phyloP scores from a whole-genome alignment of 2,888 invertebrate genomes.

The Chrysolina oricalcia region DNA sequence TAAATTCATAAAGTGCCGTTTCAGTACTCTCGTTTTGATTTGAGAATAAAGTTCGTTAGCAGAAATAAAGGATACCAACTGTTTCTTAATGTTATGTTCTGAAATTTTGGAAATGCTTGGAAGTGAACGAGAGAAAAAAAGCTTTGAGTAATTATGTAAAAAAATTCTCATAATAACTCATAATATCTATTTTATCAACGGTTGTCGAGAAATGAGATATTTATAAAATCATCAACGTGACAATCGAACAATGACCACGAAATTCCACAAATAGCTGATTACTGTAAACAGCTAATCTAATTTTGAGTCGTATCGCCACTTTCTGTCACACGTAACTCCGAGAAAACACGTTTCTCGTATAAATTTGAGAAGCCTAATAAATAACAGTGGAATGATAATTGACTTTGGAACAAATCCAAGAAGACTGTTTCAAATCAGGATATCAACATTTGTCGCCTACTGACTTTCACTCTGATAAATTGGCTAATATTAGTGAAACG shows the following conservation, averaged over 20 bases:
- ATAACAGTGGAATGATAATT: constrained; percentile 3
- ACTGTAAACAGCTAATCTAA: background rate
- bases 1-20: too few relatives aligned
- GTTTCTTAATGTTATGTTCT: too few relatives aligned
- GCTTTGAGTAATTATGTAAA: too few relatives aligned
- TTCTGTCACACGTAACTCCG: background rate
- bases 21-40: too few relatives aligned
- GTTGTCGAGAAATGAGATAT: too few relatives aligned
- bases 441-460: constrained; percentile 4
- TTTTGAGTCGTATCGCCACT: background rate
- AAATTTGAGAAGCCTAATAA: background rate
- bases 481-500: background rate
- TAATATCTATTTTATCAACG: too few relatives aligned
- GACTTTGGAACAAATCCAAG: constrained; percentile 5
- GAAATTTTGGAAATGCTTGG: too few relatives aligned
- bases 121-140: too few relatives aligned
- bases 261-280: background rate
- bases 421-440: background rate
- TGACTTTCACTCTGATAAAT: background rate
- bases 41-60: too few relatives aligned
- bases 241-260: background rate
- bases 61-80: too few relatives aligned
- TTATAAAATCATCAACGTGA: too few relatives aligned
- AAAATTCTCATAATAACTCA: too few relatives aligned
- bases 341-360: constrained; percentile 8